phyloP scores from a whole-genome alignment of 2,888 invertebrate genomes.

The Mermis nigrescens region DNA sequence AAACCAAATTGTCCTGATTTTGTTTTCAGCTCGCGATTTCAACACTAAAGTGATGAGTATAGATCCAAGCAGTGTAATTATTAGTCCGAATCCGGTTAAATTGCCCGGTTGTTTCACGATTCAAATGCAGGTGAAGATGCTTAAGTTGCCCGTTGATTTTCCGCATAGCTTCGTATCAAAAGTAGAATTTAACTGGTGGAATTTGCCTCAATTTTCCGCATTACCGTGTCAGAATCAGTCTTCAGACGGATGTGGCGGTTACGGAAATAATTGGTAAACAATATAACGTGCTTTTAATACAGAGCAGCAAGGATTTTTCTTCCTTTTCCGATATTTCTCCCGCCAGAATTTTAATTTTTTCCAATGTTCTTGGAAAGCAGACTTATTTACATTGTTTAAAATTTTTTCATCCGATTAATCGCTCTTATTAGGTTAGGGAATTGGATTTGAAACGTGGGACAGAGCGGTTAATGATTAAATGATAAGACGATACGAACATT shows the following conservation, averaged over 20 bases:
- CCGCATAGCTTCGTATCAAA: background rate
- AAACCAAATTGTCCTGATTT: too few species aligned
- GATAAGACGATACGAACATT: too few species aligned
- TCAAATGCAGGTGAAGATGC: background rate
- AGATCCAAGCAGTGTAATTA: background rate
- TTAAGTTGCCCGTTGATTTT: background rate
- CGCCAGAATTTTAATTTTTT: too few species aligned
- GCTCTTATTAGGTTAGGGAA: too few species aligned
- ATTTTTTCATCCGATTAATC: too few species aligned
- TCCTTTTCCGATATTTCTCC: too few species aligned
- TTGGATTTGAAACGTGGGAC: too few species aligned
- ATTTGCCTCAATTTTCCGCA: background rate
- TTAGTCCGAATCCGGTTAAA: background rate
- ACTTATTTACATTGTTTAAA: too few species aligned
- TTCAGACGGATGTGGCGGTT: constrained; percentile 29
- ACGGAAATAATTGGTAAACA: constrained; percentile 29
- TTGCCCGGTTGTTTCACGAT: background rate
- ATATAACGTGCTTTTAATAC: background rate
- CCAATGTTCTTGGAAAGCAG: too few species aligned
- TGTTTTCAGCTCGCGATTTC: background rate
- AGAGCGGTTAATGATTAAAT: too few species aligned
- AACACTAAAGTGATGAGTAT: background rate
- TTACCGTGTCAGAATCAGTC: constrained; percentile 25
- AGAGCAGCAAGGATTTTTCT: too few species aligned
- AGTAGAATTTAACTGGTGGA: background rate